A percentile compares a stretch with the other conserved stretches of the same genome.
Conservation (phyloP, 1,140 invertebrate species). For the Matsumurasca onukii region DNA sequence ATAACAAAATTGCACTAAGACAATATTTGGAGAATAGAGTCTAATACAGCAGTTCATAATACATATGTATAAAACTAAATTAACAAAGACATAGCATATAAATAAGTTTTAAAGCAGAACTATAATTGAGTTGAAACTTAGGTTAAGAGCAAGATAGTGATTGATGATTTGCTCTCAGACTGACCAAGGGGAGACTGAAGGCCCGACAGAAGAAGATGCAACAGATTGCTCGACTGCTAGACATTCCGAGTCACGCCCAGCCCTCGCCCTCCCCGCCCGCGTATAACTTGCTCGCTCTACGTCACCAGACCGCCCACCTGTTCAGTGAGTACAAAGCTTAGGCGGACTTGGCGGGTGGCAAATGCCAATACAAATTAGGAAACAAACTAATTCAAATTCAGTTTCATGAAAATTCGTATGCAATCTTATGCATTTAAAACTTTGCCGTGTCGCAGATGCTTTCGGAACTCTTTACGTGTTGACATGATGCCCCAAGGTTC, state of each 20-base stretch:
- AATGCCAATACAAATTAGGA: background rate
- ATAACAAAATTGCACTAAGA: too few species aligned
- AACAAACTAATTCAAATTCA: background rate
- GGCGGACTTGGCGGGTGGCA: background rate
- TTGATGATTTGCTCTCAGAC: constrained; percentile 53
- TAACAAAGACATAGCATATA: too few species aligned
- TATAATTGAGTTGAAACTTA: too few species aligned
- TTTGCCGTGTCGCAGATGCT: background rate
- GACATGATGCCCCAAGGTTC: background rate
- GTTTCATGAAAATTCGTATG: background rate
- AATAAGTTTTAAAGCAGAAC: too few species aligned
- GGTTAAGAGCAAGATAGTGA: too few species aligned
- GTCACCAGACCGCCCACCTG: constrained; percentile 38
- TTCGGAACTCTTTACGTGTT: background rate
- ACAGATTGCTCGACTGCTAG: constrained; percentile 88
- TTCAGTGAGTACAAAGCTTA: constrained; percentile 29
- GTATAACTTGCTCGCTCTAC: constrained; percentile 42
- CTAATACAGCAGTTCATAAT: too few species aligned
- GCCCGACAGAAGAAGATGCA: constrained; percentile 95
- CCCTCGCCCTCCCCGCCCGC: constrained; percentile 55
- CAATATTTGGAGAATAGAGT: too few species aligned
- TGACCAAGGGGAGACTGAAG: constrained; percentile 85
- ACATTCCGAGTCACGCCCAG: constrained; percentile 68
- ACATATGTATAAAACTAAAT: too few species aligned
- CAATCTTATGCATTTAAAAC: background rate